Evolutionary conservation across 1,140 invertebrate species (phyloP).

Genomic region (Drosophila oshimai): DNA sequence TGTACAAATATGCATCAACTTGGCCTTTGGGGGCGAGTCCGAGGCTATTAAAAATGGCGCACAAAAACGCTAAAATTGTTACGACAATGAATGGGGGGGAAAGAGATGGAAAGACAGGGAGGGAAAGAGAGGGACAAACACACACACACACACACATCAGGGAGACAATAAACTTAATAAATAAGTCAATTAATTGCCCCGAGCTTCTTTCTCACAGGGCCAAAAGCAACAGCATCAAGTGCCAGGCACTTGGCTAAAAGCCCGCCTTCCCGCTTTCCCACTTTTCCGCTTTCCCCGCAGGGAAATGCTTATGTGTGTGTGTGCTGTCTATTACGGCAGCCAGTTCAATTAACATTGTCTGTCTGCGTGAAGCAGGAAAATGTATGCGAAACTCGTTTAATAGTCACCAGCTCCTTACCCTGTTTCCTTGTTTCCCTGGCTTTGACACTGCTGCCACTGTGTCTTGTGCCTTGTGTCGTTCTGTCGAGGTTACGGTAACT

Average conservation of each 20-base stretch:
- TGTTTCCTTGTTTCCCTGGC: slow-evolving; percentile 1
- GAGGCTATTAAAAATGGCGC: slow-evolving; percentile 74
- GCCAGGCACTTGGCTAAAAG: slow-evolving; percentile 34
- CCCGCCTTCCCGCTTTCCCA: neutral
- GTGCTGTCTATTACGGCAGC: slow-evolving; percentile 35
- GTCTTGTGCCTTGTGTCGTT: neutral
- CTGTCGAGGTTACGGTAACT: slow-evolving; percentile 35
- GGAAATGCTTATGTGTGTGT: neutral
- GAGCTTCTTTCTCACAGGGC: slow-evolving; percentile 51
- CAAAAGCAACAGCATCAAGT: slow-evolving; percentile 58
- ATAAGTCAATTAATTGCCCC: slow-evolving; percentile 77
- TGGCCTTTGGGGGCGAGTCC: slow-evolving; percentile 57
- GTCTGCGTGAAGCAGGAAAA: slow-evolving; percentile 59
- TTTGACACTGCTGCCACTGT: neutral
- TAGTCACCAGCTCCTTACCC: slow-evolving; percentile 44
- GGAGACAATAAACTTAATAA: slow-evolving; percentile 77
- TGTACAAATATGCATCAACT: slow-evolving; percentile 45
- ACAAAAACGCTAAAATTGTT: slow-evolving; percentile 75
- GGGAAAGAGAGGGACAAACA: neutral
- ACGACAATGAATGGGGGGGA: slow-evolving; percentile 47
- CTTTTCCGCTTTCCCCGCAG: neutral
- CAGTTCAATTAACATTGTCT: slow-evolving; percentile 78
- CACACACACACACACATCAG: neutral
- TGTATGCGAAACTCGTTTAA: slow-evolving; percentile 73
- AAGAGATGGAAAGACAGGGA: slow-evolving; percentile 10